These are phyloP conservation scores for Galerucella calmariensis DNA, from an alignment of 2,888 invertebrate genomes.

Conservation along the genomic window DNA sequence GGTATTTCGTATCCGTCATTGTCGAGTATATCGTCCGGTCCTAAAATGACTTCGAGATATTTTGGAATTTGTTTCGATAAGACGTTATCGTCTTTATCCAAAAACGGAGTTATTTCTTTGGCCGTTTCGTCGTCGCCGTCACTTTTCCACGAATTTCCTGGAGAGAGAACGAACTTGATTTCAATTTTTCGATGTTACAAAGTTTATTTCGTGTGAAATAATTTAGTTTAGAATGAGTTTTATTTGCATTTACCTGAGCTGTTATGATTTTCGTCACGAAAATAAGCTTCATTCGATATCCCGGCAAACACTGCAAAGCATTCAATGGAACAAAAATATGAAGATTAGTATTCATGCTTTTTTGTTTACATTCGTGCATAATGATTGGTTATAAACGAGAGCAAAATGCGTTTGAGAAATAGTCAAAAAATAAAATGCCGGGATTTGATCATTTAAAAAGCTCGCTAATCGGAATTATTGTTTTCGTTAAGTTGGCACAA, in stretches of 20 bases:
- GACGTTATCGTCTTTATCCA: slow-evolving; percentile 55
- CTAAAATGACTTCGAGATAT: slow-evolving; percentile 76
- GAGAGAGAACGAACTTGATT: slow-evolving; percentile 41
- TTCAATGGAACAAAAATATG: slow-evolving; percentile 43
- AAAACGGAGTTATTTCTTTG: slow-evolving; percentile 66
- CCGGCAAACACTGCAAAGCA: slow-evolving; percentile 70
- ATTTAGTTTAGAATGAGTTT: slow-evolving; percentile 31
- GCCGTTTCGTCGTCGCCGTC: slow-evolving; percentile 64
- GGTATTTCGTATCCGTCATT: slow-evolving; percentile 76
- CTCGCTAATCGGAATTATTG: too few relatives aligned
- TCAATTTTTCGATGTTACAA: slow-evolving; percentile 29
- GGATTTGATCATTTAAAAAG: too few relatives aligned
- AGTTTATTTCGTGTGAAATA: background rate
- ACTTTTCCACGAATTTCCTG: slow-evolving; percentile 67
- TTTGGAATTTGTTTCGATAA: slow-evolving; percentile 66
- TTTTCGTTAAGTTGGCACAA: too few relatives aligned
- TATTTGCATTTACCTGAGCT: slow-evolving; percentile 64
- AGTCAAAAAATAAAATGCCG: too few relatives aligned
- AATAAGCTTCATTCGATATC: slow-evolving; percentile 82
- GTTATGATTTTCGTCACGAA: slow-evolving; percentile 80
- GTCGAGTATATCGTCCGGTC: slow-evolving; percentile 62
- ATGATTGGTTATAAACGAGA: slow-evolving; percentile 12
- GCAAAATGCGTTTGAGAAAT: too few relatives aligned
- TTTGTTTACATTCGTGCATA: slow-evolving; percentile 32
- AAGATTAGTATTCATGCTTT: slow-evolving; percentile 45